Evolutionary conservation across 2,113 vertebrate genomes (phyloP).

Genomic region (Chionis minor): DNA sequence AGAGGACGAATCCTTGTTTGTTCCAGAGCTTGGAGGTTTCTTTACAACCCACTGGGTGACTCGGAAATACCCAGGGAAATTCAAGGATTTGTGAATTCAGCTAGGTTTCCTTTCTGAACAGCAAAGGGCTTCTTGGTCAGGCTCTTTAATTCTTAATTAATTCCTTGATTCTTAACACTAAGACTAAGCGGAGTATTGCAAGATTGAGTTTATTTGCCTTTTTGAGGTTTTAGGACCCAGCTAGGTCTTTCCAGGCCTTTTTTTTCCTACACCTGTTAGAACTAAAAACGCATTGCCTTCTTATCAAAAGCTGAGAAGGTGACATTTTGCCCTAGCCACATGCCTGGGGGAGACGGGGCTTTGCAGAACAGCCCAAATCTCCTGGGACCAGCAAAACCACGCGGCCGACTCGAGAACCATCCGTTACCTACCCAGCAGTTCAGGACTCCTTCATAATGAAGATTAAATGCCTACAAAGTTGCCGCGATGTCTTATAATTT

Average conservation of each 20-base stretch:
- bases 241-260: not conserved
- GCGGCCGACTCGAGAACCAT: not conserved
- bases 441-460: not conserved
- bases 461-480: not conserved
- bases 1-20: not conserved
- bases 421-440: not conserved
- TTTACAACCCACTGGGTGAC: not conserved
- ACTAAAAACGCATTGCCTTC: not conserved
- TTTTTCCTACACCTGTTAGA: not conserved
- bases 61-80: not conserved
- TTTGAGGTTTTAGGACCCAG: not conserved
- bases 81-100: not conserved
- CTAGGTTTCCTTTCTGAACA: not conserved
- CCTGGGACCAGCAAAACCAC: fast-evolving
- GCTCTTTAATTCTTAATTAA: not conserved
- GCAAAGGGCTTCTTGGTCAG: not conserved
- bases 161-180: not conserved
- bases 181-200: not conserved
- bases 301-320: not conserved
- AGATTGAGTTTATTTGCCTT: not conserved
- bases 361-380: not conserved
- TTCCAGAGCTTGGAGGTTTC: not conserved
- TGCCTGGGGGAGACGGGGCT: not conserved
- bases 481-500: not conserved
- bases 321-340: not conserved